A percentile compares a stretch with the other conserved stretches of the same genome.
Evolutionary conservation across 2,113 vertebrate genomes (phyloP).

Genomic region (Coreoperca whiteheadi): DNA sequence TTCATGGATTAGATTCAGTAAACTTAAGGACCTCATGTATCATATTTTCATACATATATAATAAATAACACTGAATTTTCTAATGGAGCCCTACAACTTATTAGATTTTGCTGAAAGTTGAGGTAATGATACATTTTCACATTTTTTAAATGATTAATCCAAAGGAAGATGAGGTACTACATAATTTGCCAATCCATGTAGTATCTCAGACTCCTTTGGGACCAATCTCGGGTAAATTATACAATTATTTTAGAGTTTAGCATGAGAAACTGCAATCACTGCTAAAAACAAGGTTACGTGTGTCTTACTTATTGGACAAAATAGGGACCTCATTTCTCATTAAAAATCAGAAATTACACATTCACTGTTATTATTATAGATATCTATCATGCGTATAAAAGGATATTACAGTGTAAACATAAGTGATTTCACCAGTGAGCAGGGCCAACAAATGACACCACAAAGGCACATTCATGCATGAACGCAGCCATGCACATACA

Average conservation of each 20-base stretch:
- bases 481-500: conserved; percentile 14
- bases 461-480: neutral
- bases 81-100: neutral
- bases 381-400: neutral
- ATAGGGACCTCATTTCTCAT: neutral
- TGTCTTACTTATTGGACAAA: neutral
- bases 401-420: neutral
- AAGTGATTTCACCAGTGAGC: conserved; percentile 7
- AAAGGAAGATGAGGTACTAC: neutral
- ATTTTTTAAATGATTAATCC: neutral
- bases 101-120: neutral
- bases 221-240: neutral
- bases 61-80: neutral
- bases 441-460: conserved; percentile 1
- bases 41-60: neutral
- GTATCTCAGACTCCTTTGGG: neutral
- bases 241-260: neutral
- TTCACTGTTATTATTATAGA: neutral
- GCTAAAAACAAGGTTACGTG: neutral
- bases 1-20: neutral
- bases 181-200: neutral
- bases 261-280: neutral
- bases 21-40: neutral
- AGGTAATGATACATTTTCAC: conserved; percentile 12
- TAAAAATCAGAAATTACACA: neutral